Conservation (phyloP, 92 coral and sea anemone species). For the Phenganax stokvisi region DNA sequence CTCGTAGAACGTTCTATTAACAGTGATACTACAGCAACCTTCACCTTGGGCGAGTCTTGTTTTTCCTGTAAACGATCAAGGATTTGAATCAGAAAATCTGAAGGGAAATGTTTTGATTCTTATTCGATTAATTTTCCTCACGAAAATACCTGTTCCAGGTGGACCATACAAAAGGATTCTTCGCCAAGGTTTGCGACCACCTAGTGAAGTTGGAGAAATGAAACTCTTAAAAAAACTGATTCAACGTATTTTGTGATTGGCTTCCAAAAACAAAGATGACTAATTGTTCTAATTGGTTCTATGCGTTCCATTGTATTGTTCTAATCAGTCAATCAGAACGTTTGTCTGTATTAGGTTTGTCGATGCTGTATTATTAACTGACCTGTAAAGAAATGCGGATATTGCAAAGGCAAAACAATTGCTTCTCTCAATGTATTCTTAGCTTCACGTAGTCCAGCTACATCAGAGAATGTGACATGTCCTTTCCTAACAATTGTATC, state of each 20-base stretch:
- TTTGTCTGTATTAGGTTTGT: not conserved
- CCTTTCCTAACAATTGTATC: constrained; percentile 77
- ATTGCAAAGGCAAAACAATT: constrained; percentile 77
- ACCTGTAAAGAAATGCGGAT: constrained; percentile 97
- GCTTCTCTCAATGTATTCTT: constrained; percentile 91
- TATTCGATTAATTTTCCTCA: not conserved
- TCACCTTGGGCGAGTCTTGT: constrained; percentile 76
- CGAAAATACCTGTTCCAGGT: constrained; percentile 81
- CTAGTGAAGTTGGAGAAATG: constrained; percentile 28
- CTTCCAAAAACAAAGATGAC: too few relatives aligned
- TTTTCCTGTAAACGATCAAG: constrained; percentile 49
- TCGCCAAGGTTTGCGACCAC: constrained; percentile 90
- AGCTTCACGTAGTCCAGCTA: constrained; percentile 72
- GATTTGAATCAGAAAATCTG: not conserved
- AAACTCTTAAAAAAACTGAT: too few relatives aligned
- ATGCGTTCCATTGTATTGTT: too few relatives aligned
- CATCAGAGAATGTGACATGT: constrained; percentile 61
- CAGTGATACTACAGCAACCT: not conserved
- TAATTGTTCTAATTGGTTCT: too few relatives aligned
- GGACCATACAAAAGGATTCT: constrained; percentile 90
- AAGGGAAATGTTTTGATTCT: not conserved
- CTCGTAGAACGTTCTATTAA: not conserved
- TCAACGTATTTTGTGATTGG: too few relatives aligned
- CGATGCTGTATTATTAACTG: not conserved
- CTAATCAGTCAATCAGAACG: not conserved